A percentile compares a stretch with the other conserved stretches of the same genome.
phyloP scores from a whole-genome alignment of 2,113 vertebrate species.

The Procavia capensis region DNA sequence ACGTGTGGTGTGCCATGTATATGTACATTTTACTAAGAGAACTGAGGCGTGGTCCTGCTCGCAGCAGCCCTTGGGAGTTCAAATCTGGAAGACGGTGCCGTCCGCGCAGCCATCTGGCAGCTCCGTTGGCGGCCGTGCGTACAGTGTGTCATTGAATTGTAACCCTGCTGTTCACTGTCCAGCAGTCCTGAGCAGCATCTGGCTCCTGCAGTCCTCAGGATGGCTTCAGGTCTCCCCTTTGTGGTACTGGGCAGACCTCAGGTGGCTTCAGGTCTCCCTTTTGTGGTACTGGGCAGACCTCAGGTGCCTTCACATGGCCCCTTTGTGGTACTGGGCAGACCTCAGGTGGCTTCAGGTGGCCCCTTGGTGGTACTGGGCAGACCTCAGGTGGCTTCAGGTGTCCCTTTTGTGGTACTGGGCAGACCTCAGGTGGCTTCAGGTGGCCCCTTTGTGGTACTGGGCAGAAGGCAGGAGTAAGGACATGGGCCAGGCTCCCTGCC shows the following conservation, averaged over 20 bases:
- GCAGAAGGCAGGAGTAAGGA: fast-evolving
- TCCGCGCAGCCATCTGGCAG: too few relatives aligned
- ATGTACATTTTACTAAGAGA: not conserved
- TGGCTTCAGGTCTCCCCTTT: too few relatives aligned
- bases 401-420: not conserved
- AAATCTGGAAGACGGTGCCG: too few relatives aligned
- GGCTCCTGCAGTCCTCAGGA: not conserved
- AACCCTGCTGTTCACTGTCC: not conserved
- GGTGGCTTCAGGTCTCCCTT: too few relatives aligned
- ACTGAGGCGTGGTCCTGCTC: not conserved
- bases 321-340: not conserved
- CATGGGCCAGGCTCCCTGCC: not conserved
- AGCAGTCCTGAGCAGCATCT: not conserved
- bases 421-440: too few relatives aligned
- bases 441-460: not conserved
- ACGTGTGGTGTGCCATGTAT: fast-evolving
- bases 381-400: too few relatives aligned
- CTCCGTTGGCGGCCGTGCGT: not conserved
- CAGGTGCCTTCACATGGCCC: too few relatives aligned
- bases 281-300: not conserved
- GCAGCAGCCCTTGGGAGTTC: too few relatives aligned
- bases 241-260: not conserved
- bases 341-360: too few relatives aligned
- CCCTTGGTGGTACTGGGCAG: not conserved
- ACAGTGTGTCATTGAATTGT: not conserved